phyloP scores from a whole-genome alignment of 2,888 invertebrate species.

The Hymenopus coronatus region DNA sequence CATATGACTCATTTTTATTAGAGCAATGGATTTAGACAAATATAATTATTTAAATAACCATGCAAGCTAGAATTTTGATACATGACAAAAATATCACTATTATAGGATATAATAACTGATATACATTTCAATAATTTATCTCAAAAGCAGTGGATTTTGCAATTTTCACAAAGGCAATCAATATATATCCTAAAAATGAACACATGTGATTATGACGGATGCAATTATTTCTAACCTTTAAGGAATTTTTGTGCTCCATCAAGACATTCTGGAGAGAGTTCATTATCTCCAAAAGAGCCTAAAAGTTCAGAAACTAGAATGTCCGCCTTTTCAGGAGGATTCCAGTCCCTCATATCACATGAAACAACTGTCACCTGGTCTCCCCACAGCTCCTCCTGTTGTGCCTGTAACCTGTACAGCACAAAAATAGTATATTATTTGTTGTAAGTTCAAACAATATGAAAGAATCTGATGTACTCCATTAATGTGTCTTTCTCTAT shows the following conservation, averaged over 20 bases:
- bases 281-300: constrained; percentile 98
- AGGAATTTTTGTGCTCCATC: constrained; percentile 89
- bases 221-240: constrained; percentile 50
- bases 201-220: no score
- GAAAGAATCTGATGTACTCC: background rate
- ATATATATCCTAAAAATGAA: no score
- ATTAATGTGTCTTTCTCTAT: background rate
- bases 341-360: constrained; percentile 82
- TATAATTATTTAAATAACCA: no score
- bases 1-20: no score
- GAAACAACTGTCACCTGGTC: constrained; percentile 74
- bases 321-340: constrained; percentile 84
- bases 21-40: no score
- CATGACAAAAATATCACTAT: no score
- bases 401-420: constrained; percentile 57
- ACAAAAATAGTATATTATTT: background rate
- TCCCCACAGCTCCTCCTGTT: constrained; percentile 75
- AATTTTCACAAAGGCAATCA: no score
- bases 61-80: no score
- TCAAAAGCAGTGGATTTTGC: no score
- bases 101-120: no score
- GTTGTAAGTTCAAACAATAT: background rate
- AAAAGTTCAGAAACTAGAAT: constrained; percentile 93
- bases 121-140: no score
- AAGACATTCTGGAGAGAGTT: constrained; percentile 95